A percentile compares a stretch with the other conserved stretches of the same genome.
Conservation (phyloP, 2,888 invertebrate genomes). For the Archips crataeganus region DNA sequence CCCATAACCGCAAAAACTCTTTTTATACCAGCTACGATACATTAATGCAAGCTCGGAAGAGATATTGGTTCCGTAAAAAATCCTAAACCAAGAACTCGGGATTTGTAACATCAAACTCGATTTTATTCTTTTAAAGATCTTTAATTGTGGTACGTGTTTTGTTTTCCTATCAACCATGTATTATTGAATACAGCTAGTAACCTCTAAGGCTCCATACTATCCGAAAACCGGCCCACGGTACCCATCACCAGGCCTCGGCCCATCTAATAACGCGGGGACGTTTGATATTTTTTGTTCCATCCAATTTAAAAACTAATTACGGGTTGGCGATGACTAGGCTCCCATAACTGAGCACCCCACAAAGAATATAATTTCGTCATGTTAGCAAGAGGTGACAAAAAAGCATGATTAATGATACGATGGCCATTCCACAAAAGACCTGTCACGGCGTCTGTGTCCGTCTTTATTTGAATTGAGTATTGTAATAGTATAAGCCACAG, state of each 20-base stretch:
- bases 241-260: conserved; percentile 57
- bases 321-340: conserved; percentile 76
- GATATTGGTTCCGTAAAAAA: not conserved
- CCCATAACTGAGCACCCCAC: conserved; percentile 74
- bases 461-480: conserved; percentile 54
- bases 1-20: too few relatives aligned
- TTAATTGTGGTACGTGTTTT: not conserved
- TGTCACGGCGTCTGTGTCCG: conserved; percentile 64
- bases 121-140: too few relatives aligned
- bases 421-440: conserved; percentile 69
- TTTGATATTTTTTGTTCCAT: conserved; percentile 75
- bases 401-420: conserved; percentile 78
- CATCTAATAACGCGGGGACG: conserved; percentile 70
- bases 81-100: too few relatives aligned
- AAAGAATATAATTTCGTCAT: conserved; percentile 81
- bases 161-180: not conserved
- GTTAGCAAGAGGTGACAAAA: conserved; percentile 81
- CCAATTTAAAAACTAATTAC: conserved; percentile 86
- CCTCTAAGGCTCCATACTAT: conserved; percentile 8
- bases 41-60: not conserved
- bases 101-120: too few relatives aligned
- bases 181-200: not conserved
- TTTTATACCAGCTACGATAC: too few relatives aligned
- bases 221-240: conserved; percentile 32
- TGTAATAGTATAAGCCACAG: conserved; percentile 48